Evolutionary conservation across 2,113 vertebrate genomes (phyloP), one percentile per base, ranked within the genome.

Genomic region (Cyanistes caeruleus): DNA sequence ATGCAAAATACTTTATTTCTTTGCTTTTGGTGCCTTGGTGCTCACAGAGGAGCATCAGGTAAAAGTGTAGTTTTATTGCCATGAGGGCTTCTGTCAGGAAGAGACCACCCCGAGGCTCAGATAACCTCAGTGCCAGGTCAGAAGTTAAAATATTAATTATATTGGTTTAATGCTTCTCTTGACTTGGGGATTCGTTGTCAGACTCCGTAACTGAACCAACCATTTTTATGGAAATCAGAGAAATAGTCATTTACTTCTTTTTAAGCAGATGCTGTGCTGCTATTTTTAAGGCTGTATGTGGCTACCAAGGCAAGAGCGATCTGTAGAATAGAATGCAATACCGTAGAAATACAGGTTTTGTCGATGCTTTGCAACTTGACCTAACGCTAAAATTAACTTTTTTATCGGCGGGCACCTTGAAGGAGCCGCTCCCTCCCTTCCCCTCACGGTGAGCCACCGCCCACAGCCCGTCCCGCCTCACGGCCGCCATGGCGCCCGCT

Each of bases 401-500:
- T 59, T 11, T 16, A 20, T 4, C 27, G 8, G 15, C 23, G 12
- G 22, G 3, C 22, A 1, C 63, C 31, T 6, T 1, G 21, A 2
- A 1, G 3, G 15, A 7, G 33, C 52, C 27, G 5, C 31, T n/a
- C 55, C 56, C 56, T 33, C 55, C 39, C 39, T 33, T 33, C 84
- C 39, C 39, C 39, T 33, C 84, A 33, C 7, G 23, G 5, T 1
- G 10, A 24, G 20, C 49, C 1, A 1, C 37, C 13, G 20, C 55
- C 37, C 46, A 1, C 33, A 12, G 65, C 59, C 59, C 59, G 41
- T 3, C 58, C 68, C 68, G 7, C 67, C 79, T 82, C 55, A 56
- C 39, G 58, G 55, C 25, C n/a, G 28, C 52, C 41, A 31, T 13
- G 41, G 37, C 43, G 9, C 41, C 68, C 22, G 46, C 72, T 33